Base-by-base conservation (phyloP, 2,113 vertebrate genomes). In the Mus spicilegus region DNA sequence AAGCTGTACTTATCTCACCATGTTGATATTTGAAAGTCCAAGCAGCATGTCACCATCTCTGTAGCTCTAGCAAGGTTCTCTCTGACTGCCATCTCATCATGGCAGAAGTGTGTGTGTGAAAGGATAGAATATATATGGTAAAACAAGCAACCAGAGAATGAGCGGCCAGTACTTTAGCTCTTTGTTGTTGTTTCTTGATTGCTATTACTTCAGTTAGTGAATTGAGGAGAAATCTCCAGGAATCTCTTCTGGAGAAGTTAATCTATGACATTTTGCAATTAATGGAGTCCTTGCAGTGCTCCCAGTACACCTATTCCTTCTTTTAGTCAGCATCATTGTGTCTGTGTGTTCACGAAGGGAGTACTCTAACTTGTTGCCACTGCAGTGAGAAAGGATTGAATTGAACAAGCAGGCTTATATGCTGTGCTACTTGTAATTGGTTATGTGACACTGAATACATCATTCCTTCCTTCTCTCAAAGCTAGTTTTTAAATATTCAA, bases 401-500 rank as follows among this genome's bases (percentile, higher is more conserved):
- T 49, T 67, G 39, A 95, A 69, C 36, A 96, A 93, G 67, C 30
- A 76, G 78, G 33, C 84, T 72, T 72, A 39, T 58, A 7, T 26
- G 30, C 30, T 94, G 63, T 73, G 80, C 56, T 36, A 69, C 28
- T 96, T 73, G 9, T 82, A 58, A 92, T 30, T 87, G 17, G 2
- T 76, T 84, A 56, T 61, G 14, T 97, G 72, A 81, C 22, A n/a
- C 81, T 94, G 10, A 96, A 46, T 12, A 85, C 46, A 1, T 94
- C 20, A 26, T 94, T 75, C 95, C 58, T 92, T 94, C 67, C 58
- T 90, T 96, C 67, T 89, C 49, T 91, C 17, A 36, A 9, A n/a
- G 46, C 69, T 89, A 56, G 24, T 85, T 90, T 88, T 86, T 36
- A 80, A 84, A 70, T 67, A 90, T 95, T 84, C 69, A n/a, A 88